A percentile compares a stretch with the other conserved stretches of the same genome.
These are phyloP conservation scores for Sesia bembeciformis DNA, from an alignment of 2,888 invertebrate species.

Conservation along the genomic window DNA sequence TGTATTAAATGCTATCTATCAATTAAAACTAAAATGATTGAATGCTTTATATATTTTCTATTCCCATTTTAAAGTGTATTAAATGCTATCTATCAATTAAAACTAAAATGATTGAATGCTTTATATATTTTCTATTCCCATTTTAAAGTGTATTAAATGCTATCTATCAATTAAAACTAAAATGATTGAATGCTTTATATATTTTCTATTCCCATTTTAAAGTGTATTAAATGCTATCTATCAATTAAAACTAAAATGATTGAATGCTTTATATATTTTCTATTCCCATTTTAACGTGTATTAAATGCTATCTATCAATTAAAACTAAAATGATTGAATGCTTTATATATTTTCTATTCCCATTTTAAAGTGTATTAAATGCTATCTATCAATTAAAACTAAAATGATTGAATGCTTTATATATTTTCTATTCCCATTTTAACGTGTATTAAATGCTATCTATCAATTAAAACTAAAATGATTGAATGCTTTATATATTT, in stretches of 20 bases:
- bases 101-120: background rate
- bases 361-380: slow-evolving; percentile 9
- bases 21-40: slow-evolving; percentile 1
- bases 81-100: slow-evolving; percentile 1
- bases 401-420: background rate
- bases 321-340: background rate
- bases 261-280: too few relatives aligned
- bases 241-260: slow-evolving; percentile 1
- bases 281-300: too few relatives aligned
- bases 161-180: slow-evolving; percentile 1
- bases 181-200: background rate
- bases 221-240: slow-evolving; percentile 7
- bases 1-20: slow-evolving; percentile 8
- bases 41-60: too few relatives aligned
- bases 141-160: slow-evolving; percentile 8
- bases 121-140: too few relatives aligned
- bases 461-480: slow-evolving; percentile 2
- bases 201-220: too few relatives aligned
- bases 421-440: too few relatives aligned
- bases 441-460: slow-evolving; percentile 7
- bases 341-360: too few relatives aligned
- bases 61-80: too few relatives aligned
- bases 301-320: slow-evolving; percentile 8
- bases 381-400: slow-evolving; percentile 1
- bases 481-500: too few relatives aligned